Percentiles rank a stretch among this genome's conserved stretches.
Evolutionary conservation across 1,140 invertebrate species (phyloP).

Genomic region (Lamellibrachia luymesi): DNA sequence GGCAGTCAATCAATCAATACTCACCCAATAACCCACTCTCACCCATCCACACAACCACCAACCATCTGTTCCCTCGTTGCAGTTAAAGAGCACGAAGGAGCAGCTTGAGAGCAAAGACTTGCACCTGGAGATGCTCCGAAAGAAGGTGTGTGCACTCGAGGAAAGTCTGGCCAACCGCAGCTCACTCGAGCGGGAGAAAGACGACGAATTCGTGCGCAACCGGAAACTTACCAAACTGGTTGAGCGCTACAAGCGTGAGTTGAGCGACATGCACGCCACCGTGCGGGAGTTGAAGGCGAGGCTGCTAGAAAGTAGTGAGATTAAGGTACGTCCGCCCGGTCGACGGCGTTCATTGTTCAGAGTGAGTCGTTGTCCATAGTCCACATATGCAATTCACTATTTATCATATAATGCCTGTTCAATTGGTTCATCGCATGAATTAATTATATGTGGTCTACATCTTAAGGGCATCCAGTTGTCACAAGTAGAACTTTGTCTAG

Average conservation of each 20-base stretch:
- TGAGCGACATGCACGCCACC: constrained; percentile 46
- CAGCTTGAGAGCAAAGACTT: constrained; percentile 87
- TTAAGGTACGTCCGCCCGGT: constrained; percentile 41
- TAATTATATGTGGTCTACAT: no score
- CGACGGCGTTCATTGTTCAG: no score
- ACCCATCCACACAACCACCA: not conserved
- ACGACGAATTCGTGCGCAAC: constrained; percentile 43
- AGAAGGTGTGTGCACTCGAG: constrained; percentile 64
- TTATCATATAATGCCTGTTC: no score
- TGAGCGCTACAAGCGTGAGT: constrained; percentile 51
- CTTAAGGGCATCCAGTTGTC: no score
- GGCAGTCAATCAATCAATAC: not conserved
- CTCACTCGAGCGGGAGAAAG: constrained; percentile 48
- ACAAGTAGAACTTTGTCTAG: no score
- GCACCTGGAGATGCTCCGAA: constrained; percentile 81
- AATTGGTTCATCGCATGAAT: no score
- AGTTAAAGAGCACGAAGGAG: constrained; percentile 71
- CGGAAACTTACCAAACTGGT: constrained; percentile 49
- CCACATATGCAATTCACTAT: not conserved
- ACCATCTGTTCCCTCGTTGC: not conserved
- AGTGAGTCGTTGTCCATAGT: not conserved
- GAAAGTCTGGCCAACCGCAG: constrained; percentile 45
- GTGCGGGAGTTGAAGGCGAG: constrained; percentile 52
- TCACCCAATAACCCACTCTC: not conserved
- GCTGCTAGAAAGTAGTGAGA: constrained; percentile 47